These are phyloP conservation scores for Pollenia griseotomentosa DNA, from an alignment of 2,888 invertebrate genomes.

Conservation along the genomic window DNA sequence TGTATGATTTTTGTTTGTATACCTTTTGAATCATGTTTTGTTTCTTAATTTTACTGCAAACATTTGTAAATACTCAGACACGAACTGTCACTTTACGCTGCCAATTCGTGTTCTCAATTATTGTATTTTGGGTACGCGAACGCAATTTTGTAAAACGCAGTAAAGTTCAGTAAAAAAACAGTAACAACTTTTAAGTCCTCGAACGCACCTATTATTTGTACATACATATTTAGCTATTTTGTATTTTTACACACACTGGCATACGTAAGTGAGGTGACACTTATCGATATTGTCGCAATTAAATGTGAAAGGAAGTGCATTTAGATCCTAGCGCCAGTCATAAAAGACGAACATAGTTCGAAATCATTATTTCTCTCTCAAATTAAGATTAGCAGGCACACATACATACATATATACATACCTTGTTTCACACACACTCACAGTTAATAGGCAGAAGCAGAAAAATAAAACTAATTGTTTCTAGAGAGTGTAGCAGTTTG, in stretches of 20 bases:
- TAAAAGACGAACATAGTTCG: conserved; percentile 10
- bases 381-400: conserved; percentile 14
- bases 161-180: too few species aligned
- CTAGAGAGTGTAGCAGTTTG: background rate
- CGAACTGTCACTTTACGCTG: too few species aligned
- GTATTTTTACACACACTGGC: background rate
- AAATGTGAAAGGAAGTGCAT: conserved; percentile 52
- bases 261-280: conserved; percentile 9
- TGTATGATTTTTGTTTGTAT: too few species aligned
- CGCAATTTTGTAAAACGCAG: too few species aligned
- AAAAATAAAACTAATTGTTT: conserved; percentile 2
- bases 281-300: conserved; percentile 45
- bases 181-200: too few species aligned
- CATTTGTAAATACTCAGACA: too few species aligned
- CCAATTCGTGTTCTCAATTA: too few species aligned
- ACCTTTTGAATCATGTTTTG: too few species aligned
- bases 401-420: background rate
- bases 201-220: too few species aligned
- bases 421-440: background rate
- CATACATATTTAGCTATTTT: too few species aligned
- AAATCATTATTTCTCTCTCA: conserved; percentile 10
- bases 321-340: conserved; percentile 56
- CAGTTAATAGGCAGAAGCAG: background rate
- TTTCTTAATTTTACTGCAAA: too few species aligned
- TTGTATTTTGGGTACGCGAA: too few species aligned